Base-by-base conservation (phyloP, 53 echinoderm and acorn worm genomes). In the Mesocentrotus franciscanus region DNA sequence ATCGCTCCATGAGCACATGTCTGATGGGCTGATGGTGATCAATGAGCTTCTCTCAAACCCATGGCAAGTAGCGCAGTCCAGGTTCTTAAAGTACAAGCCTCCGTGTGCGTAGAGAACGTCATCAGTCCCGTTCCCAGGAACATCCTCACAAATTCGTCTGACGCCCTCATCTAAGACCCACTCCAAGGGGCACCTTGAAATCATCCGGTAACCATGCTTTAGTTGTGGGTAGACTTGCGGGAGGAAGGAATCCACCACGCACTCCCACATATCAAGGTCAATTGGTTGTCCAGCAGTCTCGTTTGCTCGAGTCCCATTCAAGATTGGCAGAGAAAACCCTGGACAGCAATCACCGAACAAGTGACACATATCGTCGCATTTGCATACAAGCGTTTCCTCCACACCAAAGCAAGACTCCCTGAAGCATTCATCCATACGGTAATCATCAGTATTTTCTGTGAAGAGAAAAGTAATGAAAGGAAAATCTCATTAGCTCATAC, bases 341-440 rank as follows among this genome's bases (percentile, higher is more conserved):
- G 57, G 59, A 59, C 93, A 93, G 58, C 93, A 93, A 27, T 93
- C 93, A 9, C 93, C 93, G 26, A 93, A 76, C 13, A 18, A 49
- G 10, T 56, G 35, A 49, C 93, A 93, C 30, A 93, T 10, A 57
- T 93, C 56, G 26, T 93, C 93, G 49, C 93, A 93, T 76, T 56
- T 74, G 71, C 93, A 93, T 15, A 90, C 90, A 16, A 30, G 16
- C 15, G 57, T 60, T 60, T 60, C 29, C 10, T 59, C 55, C 0
- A 5, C 12, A 22, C 57, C 87, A 22, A 26, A 85, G 90, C 90
- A 90, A 11, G 90, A 60, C n/a, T 58, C 58, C 30, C 9, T 22
- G 29, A 42, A 90, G 90, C 90, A 90, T 6, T 13, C 55, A 4
- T 90, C 90, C 32, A 26, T 26, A 30, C 10, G 18, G 18, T 30